Percentiles rank a stretch among this genome's conserved stretches.
These are phyloP conservation scores for Ceyx cyanopectus DNA, from an alignment of 2,113 vertebrate species.

Conservation along the genomic window DNA sequence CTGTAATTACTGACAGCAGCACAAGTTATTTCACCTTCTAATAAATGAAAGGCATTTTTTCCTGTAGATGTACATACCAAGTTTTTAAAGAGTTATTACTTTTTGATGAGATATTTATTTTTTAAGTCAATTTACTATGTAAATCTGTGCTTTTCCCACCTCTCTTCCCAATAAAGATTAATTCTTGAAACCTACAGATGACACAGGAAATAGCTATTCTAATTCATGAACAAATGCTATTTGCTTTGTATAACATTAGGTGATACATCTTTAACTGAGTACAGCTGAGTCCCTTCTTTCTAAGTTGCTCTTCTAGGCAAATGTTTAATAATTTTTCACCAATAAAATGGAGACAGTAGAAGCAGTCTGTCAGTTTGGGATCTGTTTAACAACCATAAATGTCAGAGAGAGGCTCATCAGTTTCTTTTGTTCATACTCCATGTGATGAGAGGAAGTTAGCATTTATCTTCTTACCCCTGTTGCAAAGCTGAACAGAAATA, in stretches of 20 bases:
- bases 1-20: conserved; percentile 4
- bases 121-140: not conserved
- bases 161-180: not conserved
- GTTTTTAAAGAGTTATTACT: not conserved
- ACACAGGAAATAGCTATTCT: not conserved
- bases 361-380: not conserved
- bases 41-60: conserved; percentile 13
- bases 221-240: not conserved
- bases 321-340: conserved; percentile 35
- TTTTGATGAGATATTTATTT: not conserved
- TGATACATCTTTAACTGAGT: not conserved
- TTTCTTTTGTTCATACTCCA: conserved; percentile 12
- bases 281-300: not conserved
- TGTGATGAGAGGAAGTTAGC: conserved; percentile 24
- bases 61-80: not conserved
- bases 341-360: conserved; percentile 13
- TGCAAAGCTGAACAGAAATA: conserved; percentile 37
- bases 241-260: not conserved
- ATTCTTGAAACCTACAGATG: not conserved
- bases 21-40: conserved; percentile 19
- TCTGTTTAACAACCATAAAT: conserved; percentile 22
- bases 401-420: conserved; percentile 26
- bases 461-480: not conserved
- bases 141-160: not conserved
- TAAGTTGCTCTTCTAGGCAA: not conserved